These are phyloP conservation scores for Tapera naevia DNA, from an alignment of 2,797 vertebrate genomes.

Conservation along the genomic window DNA sequence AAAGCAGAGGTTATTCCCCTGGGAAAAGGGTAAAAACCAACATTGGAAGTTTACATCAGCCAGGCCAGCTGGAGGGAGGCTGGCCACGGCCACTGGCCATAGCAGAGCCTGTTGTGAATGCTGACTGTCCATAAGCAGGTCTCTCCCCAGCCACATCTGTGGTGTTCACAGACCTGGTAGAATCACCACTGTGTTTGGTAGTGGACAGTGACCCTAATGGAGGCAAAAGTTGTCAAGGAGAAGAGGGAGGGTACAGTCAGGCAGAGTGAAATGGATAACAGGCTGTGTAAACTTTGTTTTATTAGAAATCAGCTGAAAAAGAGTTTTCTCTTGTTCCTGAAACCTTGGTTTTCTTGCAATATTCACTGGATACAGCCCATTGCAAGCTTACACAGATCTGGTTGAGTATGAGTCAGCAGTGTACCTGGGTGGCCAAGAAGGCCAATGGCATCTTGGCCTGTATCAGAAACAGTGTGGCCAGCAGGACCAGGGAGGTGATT, in stretches of 20 bases:
- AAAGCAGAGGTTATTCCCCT: not conserved
- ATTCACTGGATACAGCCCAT: not conserved
- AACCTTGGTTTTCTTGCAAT: not conserved
- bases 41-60: not conserved
- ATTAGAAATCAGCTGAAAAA: not conserved
- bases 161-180: not conserved
- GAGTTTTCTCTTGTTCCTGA: not conserved
- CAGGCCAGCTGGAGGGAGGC: not conserved
- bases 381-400: not conserved
- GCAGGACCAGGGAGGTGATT: too few species aligned
- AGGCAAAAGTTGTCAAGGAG: not conserved
- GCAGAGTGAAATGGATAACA: not conserved
- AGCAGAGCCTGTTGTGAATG: not conserved
- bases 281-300: not conserved
- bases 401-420: too few species aligned
- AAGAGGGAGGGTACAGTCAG: not conserved
- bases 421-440: too few species aligned
- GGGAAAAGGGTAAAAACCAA: not conserved
- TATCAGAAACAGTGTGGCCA: too few species aligned
- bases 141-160: not conserved
- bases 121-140: not conserved
- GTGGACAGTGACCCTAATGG: not conserved
- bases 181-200: not conserved
- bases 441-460: too few species aligned
- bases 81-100: not conserved